Base-by-base conservation (phyloP, 1,140 invertebrate species). In the Agraylea sexmaculata region DNA sequence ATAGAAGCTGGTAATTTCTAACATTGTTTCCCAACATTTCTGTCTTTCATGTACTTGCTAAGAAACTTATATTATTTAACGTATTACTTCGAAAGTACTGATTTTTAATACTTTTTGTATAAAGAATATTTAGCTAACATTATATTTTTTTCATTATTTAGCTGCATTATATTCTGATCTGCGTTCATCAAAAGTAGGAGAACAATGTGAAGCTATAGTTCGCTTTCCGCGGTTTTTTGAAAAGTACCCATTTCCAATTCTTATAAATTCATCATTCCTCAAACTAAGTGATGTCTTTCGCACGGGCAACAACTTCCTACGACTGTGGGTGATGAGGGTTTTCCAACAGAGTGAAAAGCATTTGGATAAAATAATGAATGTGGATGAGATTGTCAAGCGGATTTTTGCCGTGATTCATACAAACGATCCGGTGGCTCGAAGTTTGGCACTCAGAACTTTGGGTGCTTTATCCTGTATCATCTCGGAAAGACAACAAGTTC, bases 391-490 rank as follows among this genome's bases (percentile, higher is more conserved):
- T 68, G 77, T 96, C 2, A 71, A 84, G 38, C 68, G 90, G 51
- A 83, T 97, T n/a, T 94, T 86, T 55, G 84, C 85, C 58, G 93
- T 98, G 1, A 87, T 91, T 54, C 89, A 97, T 60, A 92, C 90
- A 3, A 98, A 98, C 66, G 92, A 98, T 68, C 90, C 91, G 0
- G 81, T 96, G 21, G 92, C 92, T 0, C 71, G 92, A 54, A 87
- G 90, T 1, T 64, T 97, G 0, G 91, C 90, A 1, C 58, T 98
- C 12, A 71, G 87, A 51, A 92, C 88, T 0, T 67, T 97, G 19
- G 92, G 90, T 1, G 89, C 87, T 42, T 82, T 96, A 23, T 88
- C 91, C 2, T 78, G 80, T 15, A 89, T 96, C 27, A 93, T 96
- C 49, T 81, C 88, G 4, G 90, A 96, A 63, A 74, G 83, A 49